These are phyloP conservation scores for Sylvilagus floridanus DNA, from an alignment of 2,797 vertebrate genomes.

Conservation along the genomic window DNA sequence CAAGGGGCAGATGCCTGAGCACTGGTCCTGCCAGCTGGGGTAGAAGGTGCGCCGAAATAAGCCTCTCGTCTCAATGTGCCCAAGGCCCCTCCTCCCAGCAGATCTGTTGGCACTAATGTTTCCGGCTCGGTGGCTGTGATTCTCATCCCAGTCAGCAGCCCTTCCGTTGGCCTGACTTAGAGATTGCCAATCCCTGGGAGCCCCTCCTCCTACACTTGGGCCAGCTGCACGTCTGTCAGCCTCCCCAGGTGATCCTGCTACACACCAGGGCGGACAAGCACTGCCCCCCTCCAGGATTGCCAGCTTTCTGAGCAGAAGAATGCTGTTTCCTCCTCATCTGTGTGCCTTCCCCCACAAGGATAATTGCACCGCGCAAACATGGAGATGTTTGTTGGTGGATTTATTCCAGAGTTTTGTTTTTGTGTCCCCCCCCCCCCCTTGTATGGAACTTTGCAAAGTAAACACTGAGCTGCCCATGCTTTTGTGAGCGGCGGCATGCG, in stretches of 20 bases:
- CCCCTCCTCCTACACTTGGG: too few species aligned
- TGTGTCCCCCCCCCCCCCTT: conserved; percentile 64
- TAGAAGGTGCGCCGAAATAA: fast-evolving
- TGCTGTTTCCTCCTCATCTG: not conserved
- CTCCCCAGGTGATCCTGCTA: not conserved
- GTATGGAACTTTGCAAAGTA: conserved; percentile 74
- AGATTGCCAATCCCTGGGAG: not conserved
- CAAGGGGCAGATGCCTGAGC: not conserved
- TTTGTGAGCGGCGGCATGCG: not conserved
- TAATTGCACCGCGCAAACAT: conserved; percentile 59
- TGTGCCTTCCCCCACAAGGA: conserved; percentile 49
- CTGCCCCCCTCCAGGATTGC: not conserved
- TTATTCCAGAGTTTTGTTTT: conserved; percentile 40
- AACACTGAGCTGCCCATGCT: not conserved
- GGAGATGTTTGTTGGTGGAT: conserved; percentile 67
- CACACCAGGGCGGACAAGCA: not conserved
- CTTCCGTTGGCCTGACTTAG: not conserved
- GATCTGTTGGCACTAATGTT: not conserved
- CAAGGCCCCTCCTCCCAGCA: not conserved
- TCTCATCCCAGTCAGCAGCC: not conserved
- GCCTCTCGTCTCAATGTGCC: not conserved
- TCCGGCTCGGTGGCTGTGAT: not conserved
- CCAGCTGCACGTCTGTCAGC: not conserved
- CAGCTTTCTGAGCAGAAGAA: not conserved
- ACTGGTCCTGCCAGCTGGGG: fast-evolving